A percentile compares a stretch with the other conserved stretches of the same genome.
phyloP scores from a whole-genome alignment of 2,797 vertebrate genomes.

The Mormyrus hasselquistii region DNA sequence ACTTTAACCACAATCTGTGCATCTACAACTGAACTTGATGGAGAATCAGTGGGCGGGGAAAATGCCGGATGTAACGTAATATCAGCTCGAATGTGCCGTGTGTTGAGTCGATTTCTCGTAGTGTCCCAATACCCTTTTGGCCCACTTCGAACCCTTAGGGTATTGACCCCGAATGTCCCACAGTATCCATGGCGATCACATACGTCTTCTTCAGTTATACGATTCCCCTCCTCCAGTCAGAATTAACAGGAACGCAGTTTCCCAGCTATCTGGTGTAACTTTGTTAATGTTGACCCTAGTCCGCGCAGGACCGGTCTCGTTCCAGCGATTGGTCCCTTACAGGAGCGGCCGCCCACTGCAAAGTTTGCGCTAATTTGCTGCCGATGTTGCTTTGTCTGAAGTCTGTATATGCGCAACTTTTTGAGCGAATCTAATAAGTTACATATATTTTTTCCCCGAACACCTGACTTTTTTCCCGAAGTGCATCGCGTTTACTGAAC shows the following conservation, averaged over 20 bases:
- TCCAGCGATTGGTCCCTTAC: background rate
- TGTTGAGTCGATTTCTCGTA: background rate
- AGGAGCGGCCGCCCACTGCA: conserved; percentile 12
- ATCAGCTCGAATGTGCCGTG: background rate
- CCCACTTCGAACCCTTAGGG: background rate
- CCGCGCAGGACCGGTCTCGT: background rate
- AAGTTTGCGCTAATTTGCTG: conserved; percentile 13
- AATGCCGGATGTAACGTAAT: background rate
- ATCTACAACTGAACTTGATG: conserved; percentile 14
- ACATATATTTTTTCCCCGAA: background rate
- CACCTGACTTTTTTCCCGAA: background rate
- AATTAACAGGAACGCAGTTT: background rate
- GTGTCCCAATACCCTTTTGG: background rate
- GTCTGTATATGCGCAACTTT: conserved; percentile 19
- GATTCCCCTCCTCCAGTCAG: background rate
- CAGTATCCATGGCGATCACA: background rate
- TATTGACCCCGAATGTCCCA: background rate
- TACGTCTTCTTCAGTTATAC: background rate
- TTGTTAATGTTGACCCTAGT: background rate
- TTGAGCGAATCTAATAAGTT: background rate
- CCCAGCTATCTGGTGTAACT: background rate
- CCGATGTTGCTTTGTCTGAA: conserved; percentile 24
- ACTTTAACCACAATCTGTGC: background rate
- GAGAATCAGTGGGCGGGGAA: background rate
- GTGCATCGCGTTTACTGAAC: background rate